Conservation (phyloP, 1,140 invertebrate genomes). For the Melitaea cinxia region DNA sequence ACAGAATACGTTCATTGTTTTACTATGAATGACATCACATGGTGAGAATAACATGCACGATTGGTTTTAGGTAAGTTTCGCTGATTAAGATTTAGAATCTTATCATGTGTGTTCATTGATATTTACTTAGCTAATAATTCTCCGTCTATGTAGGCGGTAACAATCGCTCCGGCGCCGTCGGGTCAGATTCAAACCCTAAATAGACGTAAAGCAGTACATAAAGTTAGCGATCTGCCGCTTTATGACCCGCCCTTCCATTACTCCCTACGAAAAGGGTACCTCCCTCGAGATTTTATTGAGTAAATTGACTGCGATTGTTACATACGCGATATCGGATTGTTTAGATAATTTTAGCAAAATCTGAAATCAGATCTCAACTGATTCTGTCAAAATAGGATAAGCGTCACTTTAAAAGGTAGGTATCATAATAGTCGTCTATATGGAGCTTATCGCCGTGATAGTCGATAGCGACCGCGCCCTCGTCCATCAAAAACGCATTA, state of each 20-base stretch:
- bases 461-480: conserved; percentile 64
- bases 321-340: neutral
- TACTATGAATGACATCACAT: neutral
- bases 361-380: conserved; percentile 30
- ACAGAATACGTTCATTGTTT: neutral
- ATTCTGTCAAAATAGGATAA: conserved; percentile 50
- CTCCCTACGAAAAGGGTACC: conserved; percentile 9
- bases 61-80: neutral
- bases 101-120: neutral
- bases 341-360: neutral
- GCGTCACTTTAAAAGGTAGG: conserved; percentile 42
- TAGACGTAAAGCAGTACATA: conserved; percentile 58
- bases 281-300: conserved; percentile 27
- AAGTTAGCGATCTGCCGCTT: conserved; percentile 49
- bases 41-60: neutral
- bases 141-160: conserved; percentile 35
- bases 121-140: conserved; percentile 14
- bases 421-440: conserved; percentile 42
- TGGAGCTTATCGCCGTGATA: conserved; percentile 54
- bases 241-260: conserved; percentile 48
- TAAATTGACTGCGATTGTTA: conserved; percentile 21
- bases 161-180: conserved; percentile 29
- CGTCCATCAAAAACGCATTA: conserved; percentile 77
- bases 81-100: neutral
- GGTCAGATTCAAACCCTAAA: conserved; percentile 45